phyloP scores from a whole-genome alignment of 2,888 invertebrate species.

The Poecilus cupreus region DNA sequence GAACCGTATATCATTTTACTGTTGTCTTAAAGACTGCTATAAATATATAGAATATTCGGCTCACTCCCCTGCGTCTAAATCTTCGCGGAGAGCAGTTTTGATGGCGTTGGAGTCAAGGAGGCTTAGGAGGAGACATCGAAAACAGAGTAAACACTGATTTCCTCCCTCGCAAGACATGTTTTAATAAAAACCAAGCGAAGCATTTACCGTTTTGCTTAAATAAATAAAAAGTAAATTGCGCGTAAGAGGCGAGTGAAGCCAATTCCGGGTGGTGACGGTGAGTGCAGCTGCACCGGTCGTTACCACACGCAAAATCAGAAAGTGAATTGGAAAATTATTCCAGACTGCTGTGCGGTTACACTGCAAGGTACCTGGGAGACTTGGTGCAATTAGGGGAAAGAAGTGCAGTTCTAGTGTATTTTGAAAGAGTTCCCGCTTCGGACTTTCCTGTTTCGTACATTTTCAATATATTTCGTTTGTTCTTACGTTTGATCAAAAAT shows the following conservation, averaged over 20 bases:
- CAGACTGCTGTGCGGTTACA: background rate
- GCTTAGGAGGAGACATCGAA: background rate
- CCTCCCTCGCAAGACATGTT: slow-evolving; percentile 64
- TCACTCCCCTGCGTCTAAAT: slow-evolving; percentile 56
- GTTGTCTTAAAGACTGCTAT: slow-evolving; percentile 68
- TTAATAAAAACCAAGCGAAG: slow-evolving; percentile 67
- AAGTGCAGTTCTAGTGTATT: no score
- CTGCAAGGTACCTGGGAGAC: background rate
- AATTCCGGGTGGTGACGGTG: slow-evolving; percentile 63
- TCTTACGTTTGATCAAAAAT: no score
- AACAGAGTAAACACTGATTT: slow-evolving; percentile 62
- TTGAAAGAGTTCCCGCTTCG: no score
- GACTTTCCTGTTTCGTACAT: no score
- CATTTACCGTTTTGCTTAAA: slow-evolving; percentile 65
- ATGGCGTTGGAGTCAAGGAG: slow-evolving; percentile 39
- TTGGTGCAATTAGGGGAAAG: no score
- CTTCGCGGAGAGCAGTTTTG: slow-evolving; percentile 63
- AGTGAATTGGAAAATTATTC: slow-evolving; percentile 67
- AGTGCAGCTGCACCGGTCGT: slow-evolving; percentile 62
- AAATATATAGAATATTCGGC: slow-evolving; percentile 64
- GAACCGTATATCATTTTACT: slow-evolving; percentile 65
- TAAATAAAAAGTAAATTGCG: slow-evolving; percentile 70
- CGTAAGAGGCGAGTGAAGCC: slow-evolving; percentile 67
- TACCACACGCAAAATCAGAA: slow-evolving; percentile 60
- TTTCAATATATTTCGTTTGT: no score